Evolutionary conservation across 1,140 invertebrate genomes (phyloP), one percentile per base, ranked within the genome.

Genomic region (Rhopalosiphum maidis): DNA sequence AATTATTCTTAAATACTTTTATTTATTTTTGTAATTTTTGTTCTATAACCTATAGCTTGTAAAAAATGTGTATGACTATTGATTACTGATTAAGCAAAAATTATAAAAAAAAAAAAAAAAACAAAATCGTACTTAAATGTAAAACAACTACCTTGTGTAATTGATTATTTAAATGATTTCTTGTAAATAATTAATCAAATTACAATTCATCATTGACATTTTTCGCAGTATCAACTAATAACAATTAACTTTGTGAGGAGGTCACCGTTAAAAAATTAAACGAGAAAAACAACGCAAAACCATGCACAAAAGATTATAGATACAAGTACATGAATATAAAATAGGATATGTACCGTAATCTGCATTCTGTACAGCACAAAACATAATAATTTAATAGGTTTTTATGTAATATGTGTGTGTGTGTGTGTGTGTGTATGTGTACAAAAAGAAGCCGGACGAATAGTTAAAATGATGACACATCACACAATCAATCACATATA

Each of bases 401-500:
- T 83, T 37, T 83, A 37, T 37, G 35, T 37, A 82, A 82, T 82
- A 7, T 25, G 23, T 60, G 41, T 41, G 2, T 2, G 41, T 41
- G 41, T 41, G 41, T 41, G 41, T 41, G 25, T 60, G 25, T 68
- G 0, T 68, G 15, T 3, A 4, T 68, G 30, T 18, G 30, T 68
- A 68, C 3, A n/a, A 82, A 82, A 82, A 35, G 18, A 22, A 82
- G 18, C 7, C 35, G n/a, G 35, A 25, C 41, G 8, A 85, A 11
- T 37, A 85, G 9, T 85, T 85, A 85, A 85, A 85, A 85, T 87
- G 43, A 87, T 46, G 41, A 87, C 43, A 87, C 43, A 35, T 48
- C 85, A 41, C 85, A 48, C 43, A n/a, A n/a, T 48, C 85, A 87
- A 87, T 87, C 85, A 87, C 85, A 87, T 48, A 87, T 30, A 43